phyloP scores from a whole-genome alignment of 2,888 invertebrate genomes.

The Stenotaenia linearis region DNA sequence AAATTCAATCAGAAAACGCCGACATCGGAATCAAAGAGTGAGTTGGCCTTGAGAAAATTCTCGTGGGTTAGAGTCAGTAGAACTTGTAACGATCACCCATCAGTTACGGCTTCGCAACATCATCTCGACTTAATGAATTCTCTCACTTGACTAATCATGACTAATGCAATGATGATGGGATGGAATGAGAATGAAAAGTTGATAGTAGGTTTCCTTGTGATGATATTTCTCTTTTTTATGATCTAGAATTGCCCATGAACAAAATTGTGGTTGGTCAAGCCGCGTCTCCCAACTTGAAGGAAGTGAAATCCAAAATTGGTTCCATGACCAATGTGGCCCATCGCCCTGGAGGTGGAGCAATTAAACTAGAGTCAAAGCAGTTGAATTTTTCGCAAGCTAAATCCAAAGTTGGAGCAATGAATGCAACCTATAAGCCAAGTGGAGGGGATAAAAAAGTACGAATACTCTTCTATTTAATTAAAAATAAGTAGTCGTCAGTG shows the following conservation, averaged over 20 bases:
- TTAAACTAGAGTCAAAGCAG: conserved; percentile 82
- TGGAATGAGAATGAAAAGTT: neutral
- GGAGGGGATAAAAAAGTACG: conserved; percentile 76
- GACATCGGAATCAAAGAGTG: neutral
- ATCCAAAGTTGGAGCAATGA: conserved; percentile 83
- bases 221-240: neutral
- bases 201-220: neutral
- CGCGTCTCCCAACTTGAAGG: conserved; percentile 85
- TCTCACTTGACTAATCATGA: neutral
- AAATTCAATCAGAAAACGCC: neutral
- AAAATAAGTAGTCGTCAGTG: too few relatives aligned
- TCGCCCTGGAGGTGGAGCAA: conserved; percentile 68
- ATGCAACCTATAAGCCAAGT: conserved; percentile 68
- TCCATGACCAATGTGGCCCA: conserved; percentile 83
- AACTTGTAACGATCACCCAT: neutral
- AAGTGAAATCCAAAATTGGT: conserved; percentile 86
- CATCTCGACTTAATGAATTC: neutral
- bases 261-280: conserved; percentile 86
- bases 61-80: too few relatives aligned
- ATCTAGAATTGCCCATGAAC: conserved; percentile 78
- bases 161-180: neutral
- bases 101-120: neutral
- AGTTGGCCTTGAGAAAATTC: neutral
- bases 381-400: conserved; percentile 75
- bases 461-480: neutral